Conservation (phyloP, 1,140 invertebrate genomes). For the Ridgeia piscesae region DNA sequence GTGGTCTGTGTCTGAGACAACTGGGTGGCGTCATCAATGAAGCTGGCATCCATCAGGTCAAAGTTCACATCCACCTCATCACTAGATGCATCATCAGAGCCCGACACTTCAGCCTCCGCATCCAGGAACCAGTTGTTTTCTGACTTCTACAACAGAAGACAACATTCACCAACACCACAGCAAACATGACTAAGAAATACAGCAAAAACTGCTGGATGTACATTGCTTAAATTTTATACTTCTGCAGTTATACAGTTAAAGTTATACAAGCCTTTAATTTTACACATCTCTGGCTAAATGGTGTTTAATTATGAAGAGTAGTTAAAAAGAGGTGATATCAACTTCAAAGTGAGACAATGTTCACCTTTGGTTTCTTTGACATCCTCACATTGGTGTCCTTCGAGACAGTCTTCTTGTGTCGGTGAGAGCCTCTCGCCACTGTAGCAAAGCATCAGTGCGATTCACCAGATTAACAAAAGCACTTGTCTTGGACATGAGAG, state of each 20-base stretch:
- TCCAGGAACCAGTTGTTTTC: slow-evolving; percentile 12
- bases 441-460: background rate
- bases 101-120: slow-evolving; percentile 16
- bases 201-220: background rate
- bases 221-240: background rate
- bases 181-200: background rate
- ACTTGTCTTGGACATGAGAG: background rate
- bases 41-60: slow-evolving; percentile 22
- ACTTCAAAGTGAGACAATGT: background rate
- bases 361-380: background rate
- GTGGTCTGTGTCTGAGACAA: background rate
- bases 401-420: background rate
- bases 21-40: slow-evolving; percentile 21
- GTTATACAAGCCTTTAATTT: background rate
- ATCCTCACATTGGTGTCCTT: background rate
- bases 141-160: background rate
- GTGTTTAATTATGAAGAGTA: too few species aligned
- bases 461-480: background rate
- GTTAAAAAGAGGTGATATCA: too few species aligned
- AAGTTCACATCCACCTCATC: background rate
- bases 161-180: background rate
- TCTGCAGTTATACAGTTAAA: too few species aligned
- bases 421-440: background rate
- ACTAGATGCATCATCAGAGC: background rate
- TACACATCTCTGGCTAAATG: too few species aligned